Conservation (phyloP, 2,888 invertebrate genomes). For the Dermolepida albohirtum region DNA sequence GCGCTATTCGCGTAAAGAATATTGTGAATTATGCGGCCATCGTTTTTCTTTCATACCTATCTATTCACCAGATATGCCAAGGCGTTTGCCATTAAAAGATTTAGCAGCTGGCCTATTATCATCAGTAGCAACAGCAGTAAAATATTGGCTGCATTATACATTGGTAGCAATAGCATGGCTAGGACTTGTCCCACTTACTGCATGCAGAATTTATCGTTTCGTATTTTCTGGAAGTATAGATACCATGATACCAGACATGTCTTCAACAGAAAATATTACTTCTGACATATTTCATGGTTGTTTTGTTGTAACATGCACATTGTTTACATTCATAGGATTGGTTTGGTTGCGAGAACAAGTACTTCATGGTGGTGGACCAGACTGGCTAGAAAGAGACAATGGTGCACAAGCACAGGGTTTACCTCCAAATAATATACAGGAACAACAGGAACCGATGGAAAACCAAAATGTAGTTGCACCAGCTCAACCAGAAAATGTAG, state of each 20-base stretch:
- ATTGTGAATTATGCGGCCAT: conserved; percentile 97
- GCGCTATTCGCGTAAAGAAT: conserved; percentile 98
- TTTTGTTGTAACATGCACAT: conserved; percentile 95
- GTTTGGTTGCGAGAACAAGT: conserved; percentile 99
- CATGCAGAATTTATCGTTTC: conserved; percentile 94
- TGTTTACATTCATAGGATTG: conserved; percentile 95
- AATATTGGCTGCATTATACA: conserved; percentile 98
- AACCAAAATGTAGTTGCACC: conserved; percentile 47
- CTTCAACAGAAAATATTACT: conserved; percentile 92
- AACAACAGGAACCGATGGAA: conserved; percentile 56
- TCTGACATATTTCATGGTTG: conserved; percentile 96
- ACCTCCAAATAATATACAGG: conserved; percentile 51
- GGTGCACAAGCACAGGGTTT: conserved; percentile 63
- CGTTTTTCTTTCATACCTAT: conserved; percentile 98
- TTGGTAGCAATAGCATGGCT: conserved; percentile 98
- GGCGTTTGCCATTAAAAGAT: conserved; percentile 92
- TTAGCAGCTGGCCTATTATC: conserved; percentile 90
- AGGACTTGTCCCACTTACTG: conserved; percentile 94
- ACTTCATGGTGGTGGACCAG: conserved; percentile 95
- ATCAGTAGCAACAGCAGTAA: conserved; percentile 91
- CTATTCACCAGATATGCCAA: conserved; percentile 99
- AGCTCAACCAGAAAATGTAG: conserved; percentile 53
- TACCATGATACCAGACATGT: conserved; percentile 90
- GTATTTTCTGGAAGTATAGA: conserved; percentile 92
- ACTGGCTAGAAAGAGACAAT: conserved; percentile 89